Base-by-base conservation (phyloP, 1,140 invertebrate genomes). In the Leptinotarsa lineolata region DNA sequence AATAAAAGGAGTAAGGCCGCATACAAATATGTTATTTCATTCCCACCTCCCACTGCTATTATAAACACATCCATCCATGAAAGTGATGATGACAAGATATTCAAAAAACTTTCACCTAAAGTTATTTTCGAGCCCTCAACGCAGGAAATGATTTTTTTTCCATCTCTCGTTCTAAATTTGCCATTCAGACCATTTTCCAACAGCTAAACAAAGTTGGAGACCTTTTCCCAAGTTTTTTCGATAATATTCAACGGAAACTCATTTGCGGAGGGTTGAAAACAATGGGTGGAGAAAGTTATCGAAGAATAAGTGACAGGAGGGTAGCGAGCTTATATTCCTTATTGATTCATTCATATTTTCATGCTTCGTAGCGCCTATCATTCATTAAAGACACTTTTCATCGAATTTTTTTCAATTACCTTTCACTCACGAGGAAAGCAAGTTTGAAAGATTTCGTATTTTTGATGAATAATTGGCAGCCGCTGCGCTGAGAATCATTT, bases 281-380 rank as follows among this genome's bases (percentile, higher is more conserved):
- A 54, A 54, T 15, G 48, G 48, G 15, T 5, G 13, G 48, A n/a
- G 15, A 54, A 54, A 54, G 48, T 54, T 54, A 54, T 54, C 48
- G n/a, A 54, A 54, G 48, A 54, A n/a, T 54, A 54, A 54, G 48
- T 54, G 48, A 54, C 48, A 54, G 48, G 48, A 54, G 48, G 48
- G 48, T 54, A 18, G 48, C 48, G 16, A n/a, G 48, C 48, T 54
- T 54, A 54, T 54, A 54, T 54, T 54, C 48, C 48, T 54, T 18
- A 54, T 54, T 54, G 48, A 54, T 54, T 54, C 48, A 54, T n/a
- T 18, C 48, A 54, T 54, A 54, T 54, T 54, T n/a, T 54, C 16
- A 54, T 54, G 48, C 48, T 54, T 54, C 48, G n/a, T 13, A 54
- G 48, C 48, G 48, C 48, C 48, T 13, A n/a, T 5, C 4, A 54